Evolutionary conservation across 2,888 invertebrate species (phyloP), one percentile per base, ranked within the genome.

Genomic region (Thecocarcelia acutangulata): DNA sequence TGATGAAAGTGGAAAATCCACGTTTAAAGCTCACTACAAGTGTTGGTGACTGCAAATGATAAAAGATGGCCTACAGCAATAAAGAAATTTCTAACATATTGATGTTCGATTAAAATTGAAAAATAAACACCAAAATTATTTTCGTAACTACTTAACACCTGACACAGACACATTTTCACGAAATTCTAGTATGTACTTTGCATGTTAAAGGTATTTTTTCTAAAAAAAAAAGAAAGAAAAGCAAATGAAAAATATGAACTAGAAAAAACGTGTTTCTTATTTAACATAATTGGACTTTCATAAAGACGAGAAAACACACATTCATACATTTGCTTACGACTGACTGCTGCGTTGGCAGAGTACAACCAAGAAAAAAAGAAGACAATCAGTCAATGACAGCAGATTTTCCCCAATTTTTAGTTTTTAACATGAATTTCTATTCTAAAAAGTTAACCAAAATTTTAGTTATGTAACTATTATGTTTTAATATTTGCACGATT

Each of bases 221-320:
- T 13, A 33, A 9, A 33, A 33, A 33, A 33, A 33, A 8, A 33
- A 28, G 6, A 8, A 33, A 24, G 33, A 54, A 46, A 48, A 54
- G 28, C 52, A 63, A 61, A 81, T 66, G 58, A 46, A 77, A 70
- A 77, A 63, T 61, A 69, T 61, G 19, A 54, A 68, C 66, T 56
- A 72, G 66, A 66, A 73, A 84, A 84, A 84, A 84, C 84, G 84
- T 84, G 84, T 84, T 84, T 80, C 75, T 64, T 74, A 64, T 78
- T 75, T 69, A 72, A 79, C 82, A 80, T 83, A 82, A 82, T 83
- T 82, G 80, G 75, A 81, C 83, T 83, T 84, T 82, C 73, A 74
- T 83, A 46, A 75, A 69, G 70, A 66, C 19, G 63, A 50, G 28
- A 56, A 70, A 44, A 72, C 52, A 78, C 33, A 58, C 72, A 50